Conservation (phyloP, 2,113 vertebrate species). For the Halichoeres trimaculatus region DNA sequence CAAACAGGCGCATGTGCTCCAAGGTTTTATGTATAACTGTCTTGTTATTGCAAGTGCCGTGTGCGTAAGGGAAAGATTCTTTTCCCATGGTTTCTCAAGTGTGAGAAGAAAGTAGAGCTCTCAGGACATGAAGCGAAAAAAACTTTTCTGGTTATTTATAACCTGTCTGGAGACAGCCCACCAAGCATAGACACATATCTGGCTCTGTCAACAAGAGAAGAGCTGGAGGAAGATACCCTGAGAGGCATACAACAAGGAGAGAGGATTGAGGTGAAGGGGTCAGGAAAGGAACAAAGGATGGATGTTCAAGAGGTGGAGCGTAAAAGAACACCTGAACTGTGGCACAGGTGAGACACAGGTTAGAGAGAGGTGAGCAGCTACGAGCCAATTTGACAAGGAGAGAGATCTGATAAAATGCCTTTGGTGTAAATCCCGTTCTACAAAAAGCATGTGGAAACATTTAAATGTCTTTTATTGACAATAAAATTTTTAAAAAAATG, state of each 20-base stretch:
- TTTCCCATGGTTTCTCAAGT: slow-evolving; percentile 82
- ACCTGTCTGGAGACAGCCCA: slow-evolving; percentile 76
- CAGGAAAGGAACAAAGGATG: slow-evolving; percentile 26
- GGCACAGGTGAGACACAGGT: slow-evolving; percentile 23
- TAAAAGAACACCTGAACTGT: slow-evolving; percentile 6
- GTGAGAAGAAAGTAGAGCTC: slow-evolving; percentile 80
- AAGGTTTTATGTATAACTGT: slow-evolving; percentile 66
- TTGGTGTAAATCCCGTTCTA: no score
- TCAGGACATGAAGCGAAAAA: slow-evolving; percentile 71
- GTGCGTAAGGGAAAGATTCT: slow-evolving; percentile 81
- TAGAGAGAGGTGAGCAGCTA: slow-evolving; percentile 10
- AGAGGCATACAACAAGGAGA: slow-evolving; percentile 45
- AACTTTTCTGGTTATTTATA: slow-evolving; percentile 77
- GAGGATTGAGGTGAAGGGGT: slow-evolving; percentile 48
- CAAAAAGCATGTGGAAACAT: no score
- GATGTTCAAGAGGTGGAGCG: slow-evolving; percentile 36
- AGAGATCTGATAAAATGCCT: slow-evolving; percentile 31
- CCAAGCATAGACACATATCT: slow-evolving; percentile 71
- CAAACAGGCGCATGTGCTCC: slow-evolving; percentile 38
- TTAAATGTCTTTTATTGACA: no score
- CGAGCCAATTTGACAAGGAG: slow-evolving; percentile 32
- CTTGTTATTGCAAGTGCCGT: slow-evolving; percentile 68
- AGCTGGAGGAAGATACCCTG: slow-evolving; percentile 59
- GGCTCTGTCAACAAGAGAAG: slow-evolving; percentile 69
- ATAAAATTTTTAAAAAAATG: no score